Evolutionary conservation across 1,140 invertebrate genomes (phyloP), one percentile per base, ranked within the genome.

Genomic region (Rhyacophila brunnea): DNA sequence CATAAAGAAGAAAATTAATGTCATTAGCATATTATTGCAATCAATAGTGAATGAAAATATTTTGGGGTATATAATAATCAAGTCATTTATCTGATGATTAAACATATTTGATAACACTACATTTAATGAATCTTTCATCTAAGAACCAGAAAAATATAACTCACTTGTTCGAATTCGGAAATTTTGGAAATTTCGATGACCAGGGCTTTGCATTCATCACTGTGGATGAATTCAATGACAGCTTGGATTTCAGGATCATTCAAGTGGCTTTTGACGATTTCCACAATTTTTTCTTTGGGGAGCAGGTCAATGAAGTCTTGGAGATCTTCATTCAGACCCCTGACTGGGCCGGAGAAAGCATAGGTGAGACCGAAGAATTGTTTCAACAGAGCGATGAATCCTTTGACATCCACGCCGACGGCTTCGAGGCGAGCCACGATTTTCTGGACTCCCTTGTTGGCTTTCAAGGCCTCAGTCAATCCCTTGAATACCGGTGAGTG

Each of bases 221-320:
- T 51, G 49, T 15, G 38, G 49, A 51, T 36, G 35, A 18, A 51
- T 9, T 38, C 49, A 17, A 51, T 18, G 6, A 51, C 49, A n/a
- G 49, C 49, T 19, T 38, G 34, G 3, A 51, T 34, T 51, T 51
- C 49, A 18, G 49, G 49, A 15, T 51, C 49, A 1, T 51, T 28
- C 35, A 15, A 5, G 38, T 40, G 3, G 3, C 11, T 40, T 5
- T 40, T 15, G 38, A 40, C 15, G 11, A 40, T 40, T n/a, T 13
- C 34, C 2, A 51, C 34, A 6, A 51, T 38, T 19, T 51, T 34
- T 1, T 51, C 34, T 1, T 18, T 18, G 17, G 13, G 32, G 15
- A 51, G 1, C 17, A 51, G 18, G 7, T 36, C 17, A 14, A 51
- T 20, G 18, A 51, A 51, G 13, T 51, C 49, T 6, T 19, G 15